phyloP scores from a whole-genome alignment of 2,888 invertebrate species.

The Erannis defoliaria region DNA sequence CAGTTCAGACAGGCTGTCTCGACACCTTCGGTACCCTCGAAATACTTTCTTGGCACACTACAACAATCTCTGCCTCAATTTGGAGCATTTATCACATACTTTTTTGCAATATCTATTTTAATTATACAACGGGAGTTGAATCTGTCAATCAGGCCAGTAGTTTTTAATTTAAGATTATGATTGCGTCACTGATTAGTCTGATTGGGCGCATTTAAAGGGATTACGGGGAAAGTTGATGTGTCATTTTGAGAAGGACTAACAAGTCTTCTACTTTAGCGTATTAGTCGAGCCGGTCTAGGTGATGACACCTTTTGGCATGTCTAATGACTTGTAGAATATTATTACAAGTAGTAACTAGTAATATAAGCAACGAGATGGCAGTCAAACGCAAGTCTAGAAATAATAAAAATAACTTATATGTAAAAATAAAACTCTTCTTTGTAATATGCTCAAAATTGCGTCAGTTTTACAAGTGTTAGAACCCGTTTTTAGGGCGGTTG shows the following conservation, averaged over 20 bases:
- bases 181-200: slow-evolving; percentile 47
- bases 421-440: too few species aligned
- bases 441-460: too few species aligned
- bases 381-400: too few species aligned
- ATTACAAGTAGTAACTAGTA: too few species aligned
- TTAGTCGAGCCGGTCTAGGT: neutral
- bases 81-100: slow-evolving; percentile 61
- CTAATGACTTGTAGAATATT: neutral
- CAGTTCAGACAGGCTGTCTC: slow-evolving; percentile 18
- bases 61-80: slow-evolving; percentile 68
- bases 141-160: slow-evolving; percentile 64
- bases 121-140: slow-evolving; percentile 52
- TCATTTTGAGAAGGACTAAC: slow-evolving; percentile 24
- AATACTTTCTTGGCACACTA: slow-evolving; percentile 61
- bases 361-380: too few species aligned
- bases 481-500: too few species aligned
- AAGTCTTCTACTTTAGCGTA: slow-evolving; percentile 10
- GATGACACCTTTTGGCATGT: slow-evolving; percentile 11
- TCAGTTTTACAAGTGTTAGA: too few species aligned
- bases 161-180: slow-evolving; percentile 58
- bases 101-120: slow-evolving; percentile 56
- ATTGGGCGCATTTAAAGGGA: slow-evolving; percentile 53
- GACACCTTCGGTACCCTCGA: slow-evolving; percentile 28
- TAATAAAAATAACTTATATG: too few species aligned
- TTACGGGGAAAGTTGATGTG: slow-evolving; percentile 60